phyloP scores from a whole-genome alignment of 2,888 invertebrate species.

The Oxyteleia sp. region DNA sequence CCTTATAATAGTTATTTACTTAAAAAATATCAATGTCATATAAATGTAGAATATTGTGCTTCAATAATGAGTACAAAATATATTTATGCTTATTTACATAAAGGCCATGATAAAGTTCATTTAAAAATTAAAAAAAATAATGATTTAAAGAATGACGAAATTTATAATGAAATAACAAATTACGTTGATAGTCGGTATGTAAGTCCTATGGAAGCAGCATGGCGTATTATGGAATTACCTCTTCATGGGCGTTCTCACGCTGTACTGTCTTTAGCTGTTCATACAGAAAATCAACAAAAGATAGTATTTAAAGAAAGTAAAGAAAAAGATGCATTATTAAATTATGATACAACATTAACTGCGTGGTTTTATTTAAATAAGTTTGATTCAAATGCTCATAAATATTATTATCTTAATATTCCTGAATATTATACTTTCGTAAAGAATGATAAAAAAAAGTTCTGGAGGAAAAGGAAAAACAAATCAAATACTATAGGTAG shows the following conservation, averaged over 20 bases:
- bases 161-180: too few relatives aligned
- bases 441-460: too few relatives aligned
- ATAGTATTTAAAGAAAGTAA: constrained; percentile 33
- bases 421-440: too few relatives aligned
- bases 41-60: constrained; percentile 67
- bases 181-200: constrained; percentile 62
- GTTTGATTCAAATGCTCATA: constrained; percentile 25
- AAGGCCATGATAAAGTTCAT: not conserved
- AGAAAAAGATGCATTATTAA: constrained; percentile 21
- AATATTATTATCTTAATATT: constrained; percentile 38
- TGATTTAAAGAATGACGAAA: not conserved
- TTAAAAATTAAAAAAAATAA: constrained; percentile 4
- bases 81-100: too few relatives aligned
- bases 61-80: too few relatives aligned
- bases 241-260: too few relatives aligned
- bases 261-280: too few relatives aligned
- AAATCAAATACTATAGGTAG: constrained; percentile 45
- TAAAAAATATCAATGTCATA: constrained; percentile 53
- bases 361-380: constrained; percentile 59
- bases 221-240: too few relatives aligned
- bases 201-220: constrained; percentile 70
- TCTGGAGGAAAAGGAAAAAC: too few relatives aligned
- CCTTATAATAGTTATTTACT: constrained; percentile 31
- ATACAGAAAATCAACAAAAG: too few relatives aligned
- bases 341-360: constrained; percentile 52